phyloP scores from a whole-genome alignment of 2,113 vertebrate species.

The Megaptera novaeangliae region DNA sequence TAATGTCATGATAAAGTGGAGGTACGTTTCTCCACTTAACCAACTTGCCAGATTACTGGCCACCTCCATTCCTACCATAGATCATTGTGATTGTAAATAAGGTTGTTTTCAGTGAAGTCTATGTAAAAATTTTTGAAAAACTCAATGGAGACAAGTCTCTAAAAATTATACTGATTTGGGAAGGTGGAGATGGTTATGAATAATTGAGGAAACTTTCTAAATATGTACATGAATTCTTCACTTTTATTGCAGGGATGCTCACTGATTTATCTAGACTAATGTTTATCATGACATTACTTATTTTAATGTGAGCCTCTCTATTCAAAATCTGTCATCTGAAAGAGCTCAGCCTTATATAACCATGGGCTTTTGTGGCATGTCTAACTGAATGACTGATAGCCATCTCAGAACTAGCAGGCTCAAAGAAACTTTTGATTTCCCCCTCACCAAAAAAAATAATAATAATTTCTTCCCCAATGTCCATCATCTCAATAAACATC shows the following conservation, averaged over 20 bases:
- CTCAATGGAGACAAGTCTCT: background rate
- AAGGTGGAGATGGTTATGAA: background rate
- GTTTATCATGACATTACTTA: background rate
- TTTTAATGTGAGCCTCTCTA: background rate
- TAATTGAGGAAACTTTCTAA: background rate
- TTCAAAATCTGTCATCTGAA: background rate
- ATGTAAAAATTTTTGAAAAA: background rate
- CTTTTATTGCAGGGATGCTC: background rate
- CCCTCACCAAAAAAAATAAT: background rate
- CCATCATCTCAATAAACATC: background rate
- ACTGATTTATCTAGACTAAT: background rate
- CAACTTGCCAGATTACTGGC: background rate
- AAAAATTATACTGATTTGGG: background rate
- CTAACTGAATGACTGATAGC: background rate
- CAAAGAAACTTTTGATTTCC: background rate
- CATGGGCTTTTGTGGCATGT: background rate
- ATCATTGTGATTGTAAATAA: background rate
- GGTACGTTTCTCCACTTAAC: background rate
- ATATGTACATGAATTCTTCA: background rate
- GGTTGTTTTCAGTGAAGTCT: background rate
- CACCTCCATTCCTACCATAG: background rate
- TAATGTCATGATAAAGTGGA: no score
- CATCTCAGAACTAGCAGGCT: background rate
- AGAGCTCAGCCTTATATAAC: background rate
- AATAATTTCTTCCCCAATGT: background rate